Percentiles rank a stretch among this genome's conserved stretches.
These are phyloP conservation scores for Drosophila maculinotata DNA, from an alignment of 2,888 invertebrate species.

Conservation along the genomic window DNA sequence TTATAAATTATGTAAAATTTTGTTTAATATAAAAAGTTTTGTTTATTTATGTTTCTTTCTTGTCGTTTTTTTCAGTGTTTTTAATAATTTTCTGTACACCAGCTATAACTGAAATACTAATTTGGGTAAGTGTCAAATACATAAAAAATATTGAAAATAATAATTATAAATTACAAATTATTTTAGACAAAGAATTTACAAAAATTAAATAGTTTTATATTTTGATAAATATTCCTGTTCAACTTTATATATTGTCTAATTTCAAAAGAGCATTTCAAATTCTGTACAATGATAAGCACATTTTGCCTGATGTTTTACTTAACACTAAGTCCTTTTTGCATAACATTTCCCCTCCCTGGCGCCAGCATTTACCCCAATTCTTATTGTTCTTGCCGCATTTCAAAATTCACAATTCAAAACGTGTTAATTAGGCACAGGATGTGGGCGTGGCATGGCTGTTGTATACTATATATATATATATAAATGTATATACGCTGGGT, in stretches of 20 bases:
- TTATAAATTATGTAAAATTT: too few relatives aligned
- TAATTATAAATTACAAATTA: too few relatives aligned
- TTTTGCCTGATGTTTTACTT: slow-evolving; percentile 55
- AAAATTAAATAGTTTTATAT: too few relatives aligned
- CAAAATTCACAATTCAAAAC: slow-evolving; percentile 81
- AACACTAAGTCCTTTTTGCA: slow-evolving; percentile 71
- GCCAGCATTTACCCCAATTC: background rate
- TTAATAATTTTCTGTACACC: too few relatives aligned
- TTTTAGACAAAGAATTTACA: too few relatives aligned
- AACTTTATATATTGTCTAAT: background rate
- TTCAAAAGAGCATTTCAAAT: slow-evolving; percentile 39
- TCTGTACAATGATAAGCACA: slow-evolving; percentile 13
- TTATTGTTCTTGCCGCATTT: slow-evolving; percentile 58
- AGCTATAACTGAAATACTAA: too few relatives aligned
- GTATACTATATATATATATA: slow-evolving; percentile 5
- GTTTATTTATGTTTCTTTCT: too few relatives aligned
- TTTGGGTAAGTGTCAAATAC: too few relatives aligned
- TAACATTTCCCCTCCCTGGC: slow-evolving; percentile 51
- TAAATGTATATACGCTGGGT: slow-evolving; percentile 15
- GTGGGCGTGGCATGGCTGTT: slow-evolving; percentile 49
- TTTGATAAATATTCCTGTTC: too few relatives aligned
- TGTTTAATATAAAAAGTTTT: too few relatives aligned
- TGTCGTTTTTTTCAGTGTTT: too few relatives aligned
- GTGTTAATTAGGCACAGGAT: slow-evolving; percentile 76
- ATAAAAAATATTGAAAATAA: too few relatives aligned